Base-by-base conservation (phyloP, 2,113 vertebrate species). In the Daboia siamensis region DNA sequence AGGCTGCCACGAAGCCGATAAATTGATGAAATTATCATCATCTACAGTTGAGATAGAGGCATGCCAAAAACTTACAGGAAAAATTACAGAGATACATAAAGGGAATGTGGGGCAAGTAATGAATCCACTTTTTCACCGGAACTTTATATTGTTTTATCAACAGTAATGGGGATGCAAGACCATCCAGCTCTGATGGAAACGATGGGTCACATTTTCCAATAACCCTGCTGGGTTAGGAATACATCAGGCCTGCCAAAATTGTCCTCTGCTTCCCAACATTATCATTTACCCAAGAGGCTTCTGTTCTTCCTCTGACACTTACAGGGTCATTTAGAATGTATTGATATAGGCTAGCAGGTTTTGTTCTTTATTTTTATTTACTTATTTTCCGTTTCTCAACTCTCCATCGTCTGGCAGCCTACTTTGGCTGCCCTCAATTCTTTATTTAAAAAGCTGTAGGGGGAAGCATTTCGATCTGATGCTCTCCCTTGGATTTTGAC, bases 11-110 rank as follows among this genome's bases (percentile, higher is more conserved):
- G 89, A 74, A 90, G 90, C 84, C 84, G n/a, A 89, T 74, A 90
- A 93, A 93, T 86, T 69, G 80, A 87, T 87, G 51, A 87, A 93
- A 46, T 90, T n/a, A 93, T 89, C 61, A 26, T 23, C 52, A 51
- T n/a, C 52, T 39, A 54, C 86, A 48, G 56, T 87, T 57, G 69
- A 55, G 39, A 46, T 39, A 5, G 84, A 64, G 21, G 5, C 26
- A 46, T 93, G 92, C 80, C 84, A 93, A 46, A 59, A 9, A 44
- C 86, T 29, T 84, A 33, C 90, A 86, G n/a, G 26, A 89, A 90
- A 86, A 90, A 55, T 46, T 44, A 39, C 48, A 23, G 59, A 9
- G 52, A 1, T 29, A 69, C 44, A 59, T 54, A 59, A 93, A 93
- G 56, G 44, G 51, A 84, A 86, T 6, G 89, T 39, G 24, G 21